phyloP scores from a whole-genome alignment of 1,140 invertebrate genomes.

The Drosophila ficusphila region DNA sequence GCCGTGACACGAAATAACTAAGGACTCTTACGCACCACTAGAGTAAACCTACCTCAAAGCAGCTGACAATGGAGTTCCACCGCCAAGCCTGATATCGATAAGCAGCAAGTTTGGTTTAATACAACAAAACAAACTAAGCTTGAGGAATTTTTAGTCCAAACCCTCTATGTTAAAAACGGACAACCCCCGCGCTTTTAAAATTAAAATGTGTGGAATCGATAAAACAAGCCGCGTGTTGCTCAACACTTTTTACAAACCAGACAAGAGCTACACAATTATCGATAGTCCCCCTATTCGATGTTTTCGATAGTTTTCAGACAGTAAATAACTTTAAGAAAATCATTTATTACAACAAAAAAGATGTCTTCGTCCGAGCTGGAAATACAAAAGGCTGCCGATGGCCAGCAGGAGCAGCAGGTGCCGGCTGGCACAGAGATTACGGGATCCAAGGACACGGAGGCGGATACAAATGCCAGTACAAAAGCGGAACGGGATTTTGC shows the following conservation, averaged over 20 bases:
- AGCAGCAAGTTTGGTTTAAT: not conserved
- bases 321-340: constrained; percentile 74
- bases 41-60: constrained; percentile 16
- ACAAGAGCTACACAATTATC: too few species aligned
- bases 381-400: constrained; percentile 52
- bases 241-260: too few species aligned
- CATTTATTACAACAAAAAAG: constrained; percentile 58
- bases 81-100: constrained; percentile 5
- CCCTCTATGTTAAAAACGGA: too few species aligned
- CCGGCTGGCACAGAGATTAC: constrained; percentile 31
- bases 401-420: constrained; percentile 35
- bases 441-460: constrained; percentile 44
- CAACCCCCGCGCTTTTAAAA: too few species aligned
- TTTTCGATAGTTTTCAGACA: constrained; percentile 64
- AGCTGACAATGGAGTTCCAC: not conserved
- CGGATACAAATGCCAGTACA: constrained; percentile 33
- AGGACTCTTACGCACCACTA: not conserved
- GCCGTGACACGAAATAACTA: not conserved
- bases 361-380: constrained; percentile 70
- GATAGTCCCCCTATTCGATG: too few species aligned
- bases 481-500: constrained; percentile 62
- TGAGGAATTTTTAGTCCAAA: not conserved
- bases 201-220: too few species aligned
- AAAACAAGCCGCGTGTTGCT: constrained; percentile 37
- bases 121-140: not conserved